Evolutionary conservation across 2,113 vertebrate genomes (phyloP), one percentile per base, ranked within the genome.

Genomic region (Gobio gobio): DNA sequence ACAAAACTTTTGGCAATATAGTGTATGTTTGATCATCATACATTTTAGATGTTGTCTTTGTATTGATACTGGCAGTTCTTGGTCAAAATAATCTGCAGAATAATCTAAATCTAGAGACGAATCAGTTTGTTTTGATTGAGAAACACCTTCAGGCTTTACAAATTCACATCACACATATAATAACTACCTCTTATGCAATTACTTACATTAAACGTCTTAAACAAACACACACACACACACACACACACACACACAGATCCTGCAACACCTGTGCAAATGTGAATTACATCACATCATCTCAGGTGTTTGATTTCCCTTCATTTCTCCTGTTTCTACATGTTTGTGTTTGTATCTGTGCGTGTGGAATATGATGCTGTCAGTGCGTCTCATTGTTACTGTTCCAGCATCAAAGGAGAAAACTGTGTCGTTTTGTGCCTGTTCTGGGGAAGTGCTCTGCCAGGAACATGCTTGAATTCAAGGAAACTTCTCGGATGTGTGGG

Each of bases 231-330:
- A 63, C 40, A 36, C 43, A 84, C 78, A 85, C 74, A 79, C 78
- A 66, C 58, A 77, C 78, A 77, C 68, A 59, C 51, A 82, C 40
- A 72, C 66, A 86, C 83, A 66, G 49, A 77, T 68, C 76, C 36
- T 75, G 47, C 81, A 75, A 82, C 77, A 64, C 56, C 66, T 81
- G 78, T 59, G 59, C 10, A 81, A 64, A 47, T 68, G 45, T 4
- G 10, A 68, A 82, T 24, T 22, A 73, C 70, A 24, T 78, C 20
- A 78, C 22, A 20, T 29, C 8, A 64, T 14, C 14, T 81, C 59
- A 81, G 43, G 61, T 81, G 78, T 61, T 81, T 33, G 61, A 43
- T 66, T 81, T 66, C 14, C 33, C 43, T 49, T 49, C 45, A 54
- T 82, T 51, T 68, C 45, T 54, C 61, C 10, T 63, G 70, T 76